Base-by-base conservation (phyloP, 1,140 invertebrate species). In the Sycobia sp. region DNA sequence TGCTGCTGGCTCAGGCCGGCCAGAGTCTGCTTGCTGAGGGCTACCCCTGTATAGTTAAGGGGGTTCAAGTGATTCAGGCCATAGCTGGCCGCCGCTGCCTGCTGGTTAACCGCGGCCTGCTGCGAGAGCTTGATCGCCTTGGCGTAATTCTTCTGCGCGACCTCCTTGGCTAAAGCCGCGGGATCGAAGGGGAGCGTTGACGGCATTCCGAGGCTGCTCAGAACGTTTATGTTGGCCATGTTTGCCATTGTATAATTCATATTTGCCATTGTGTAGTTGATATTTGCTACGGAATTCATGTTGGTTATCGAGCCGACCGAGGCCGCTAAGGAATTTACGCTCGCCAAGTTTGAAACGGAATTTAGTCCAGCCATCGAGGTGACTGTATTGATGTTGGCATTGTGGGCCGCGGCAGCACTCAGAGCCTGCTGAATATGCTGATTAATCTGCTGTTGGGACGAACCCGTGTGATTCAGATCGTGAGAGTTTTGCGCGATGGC, bases 111-210 rank as follows among this genome's bases (percentile, higher is more conserved):
- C 9, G 27, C 46, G 3, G 46, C 46, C 14, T 65, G 63, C 29
- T 84, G 85, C 3, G 86, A 87, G 39, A 87, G 72, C 69, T 89
- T 89, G 23, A 88, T 74, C 0, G 85, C 86, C 67, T 86, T 88
- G 14, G 89, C 88, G 74, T 90, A 91, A 71, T 89, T 90, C 77
- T 91, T 90, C 70, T 90, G 89, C 27, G 89, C 89, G 53, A 90
- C 88, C 70, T 91, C 89, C 71, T 91, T 91, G 68, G 90, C 89
- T 27, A 90, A 69, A 14, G 86, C 75, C 8, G 87, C 87, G 1
- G 86, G 84, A 76, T 89, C 87, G 25, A 84, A 74, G 0, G 69
- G 58, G 4, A 67, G 68, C 1, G 70, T 69, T 7, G 73, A 70
- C 1, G 70, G 65, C 72, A 76, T 74, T 14, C 79, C 73, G 22